Conservation (phyloP, 1,140 invertebrate species). For the Drosophila navojoa region DNA sequence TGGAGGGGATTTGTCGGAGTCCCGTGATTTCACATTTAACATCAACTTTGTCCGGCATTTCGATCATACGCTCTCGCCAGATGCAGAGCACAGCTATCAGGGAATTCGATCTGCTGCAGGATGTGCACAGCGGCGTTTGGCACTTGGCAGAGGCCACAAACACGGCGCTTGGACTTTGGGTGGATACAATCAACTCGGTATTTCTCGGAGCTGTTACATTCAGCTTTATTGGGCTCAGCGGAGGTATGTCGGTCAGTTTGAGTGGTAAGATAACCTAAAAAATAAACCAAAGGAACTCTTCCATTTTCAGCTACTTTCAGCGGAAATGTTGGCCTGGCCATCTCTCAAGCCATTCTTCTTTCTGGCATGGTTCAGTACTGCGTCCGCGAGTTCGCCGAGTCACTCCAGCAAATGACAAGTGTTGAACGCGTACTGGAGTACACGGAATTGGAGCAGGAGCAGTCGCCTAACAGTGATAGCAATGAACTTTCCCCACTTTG, state of each 20-base stretch:
- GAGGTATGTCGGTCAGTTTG: constrained; percentile 53
- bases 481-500: constrained; percentile 81
- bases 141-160: constrained; percentile 86
- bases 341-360: constrained; percentile 91
- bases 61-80: constrained; percentile 91
- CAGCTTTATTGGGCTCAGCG: constrained; percentile 84
- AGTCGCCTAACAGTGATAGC: constrained; percentile 27
- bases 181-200: constrained; percentile 89
- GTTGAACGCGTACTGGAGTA: constrained; percentile 92
- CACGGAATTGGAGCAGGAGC: constrained; percentile 86
- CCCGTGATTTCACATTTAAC: constrained; percentile 93
- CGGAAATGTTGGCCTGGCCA: constrained; percentile 90
- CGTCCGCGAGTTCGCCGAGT: constrained; percentile 92
- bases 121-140: constrained; percentile 88
- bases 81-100: constrained; percentile 88
- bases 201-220: constrained; percentile 87
- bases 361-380: constrained; percentile 94
- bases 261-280: too few relatives aligned
- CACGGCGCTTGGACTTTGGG: constrained; percentile 89
- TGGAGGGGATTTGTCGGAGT: constrained; percentile 90
- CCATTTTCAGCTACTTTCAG: constrained; percentile 85
- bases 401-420: constrained; percentile 93
- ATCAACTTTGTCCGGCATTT: constrained; percentile 90
- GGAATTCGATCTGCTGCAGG: constrained; percentile 88
- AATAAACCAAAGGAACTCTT: background rate